Evolutionary conservation across 2,888 invertebrate genomes (phyloP), one percentile per base, ranked within the genome.

Genomic region (Elysia crispata): DNA sequence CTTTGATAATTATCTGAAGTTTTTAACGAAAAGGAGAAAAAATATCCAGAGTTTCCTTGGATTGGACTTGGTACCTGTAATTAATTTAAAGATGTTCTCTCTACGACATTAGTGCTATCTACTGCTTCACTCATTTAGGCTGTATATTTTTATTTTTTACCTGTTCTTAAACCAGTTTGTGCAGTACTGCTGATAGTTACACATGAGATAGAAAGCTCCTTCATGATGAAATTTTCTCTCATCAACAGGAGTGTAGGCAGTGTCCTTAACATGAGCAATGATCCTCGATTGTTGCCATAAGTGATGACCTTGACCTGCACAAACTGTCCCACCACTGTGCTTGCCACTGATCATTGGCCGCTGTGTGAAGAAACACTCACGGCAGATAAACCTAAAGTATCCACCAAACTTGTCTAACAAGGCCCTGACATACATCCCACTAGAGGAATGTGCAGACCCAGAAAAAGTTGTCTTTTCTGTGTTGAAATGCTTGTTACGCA

Each of bases 131-230:
- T 41, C 41, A 41, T 11, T n/a, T 41, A 41, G 3, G 41, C 41
- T 41, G 41, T 41, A 11, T 6, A 41, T 11, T 11, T 11, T 41
- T 6, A 3, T 41, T 11, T 11, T 60, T 31, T 72, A 80, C 80
- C 33, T 62, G 41, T 80, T 76, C 8, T 31, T 25, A 18, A 64
- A 49, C 80, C 80, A 76, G 6, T 25, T 23, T 1, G n/a, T 28
- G 80, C 90, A 91, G 79, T 84, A 90, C 69, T 88, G 86, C 62
- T 87, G 84, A 80, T 82, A 85, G 67, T 86, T 86, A 79, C 91
- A 91, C 74, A 90, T 86, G 72, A 87, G 86, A 83, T 89, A 91
- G 84, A 87, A 91, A 0, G 91, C 90, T 6, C 85, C 86, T 81
- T 88, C 88, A 80, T 88, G 86, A 23, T 83, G 77, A 80, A 90